Percentiles rank a stretch among this genome's conserved stretches.
Evolutionary conservation across 1,140 invertebrate species (phyloP).

Genomic region (Drosophila aff.): DNA sequence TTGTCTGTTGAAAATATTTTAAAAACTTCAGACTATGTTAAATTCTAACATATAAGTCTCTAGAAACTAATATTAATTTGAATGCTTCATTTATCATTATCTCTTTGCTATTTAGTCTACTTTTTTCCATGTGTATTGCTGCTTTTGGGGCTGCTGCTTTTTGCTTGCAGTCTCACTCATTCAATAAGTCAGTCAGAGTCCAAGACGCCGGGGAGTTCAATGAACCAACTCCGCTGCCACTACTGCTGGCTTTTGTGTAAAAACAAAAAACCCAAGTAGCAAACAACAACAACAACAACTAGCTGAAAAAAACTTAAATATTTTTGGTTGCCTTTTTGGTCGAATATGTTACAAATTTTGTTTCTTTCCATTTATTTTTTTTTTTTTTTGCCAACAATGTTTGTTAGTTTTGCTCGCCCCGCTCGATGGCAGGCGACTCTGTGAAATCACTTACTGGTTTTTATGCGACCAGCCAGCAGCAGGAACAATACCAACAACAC

Average conservation of each 20-base stretch:
- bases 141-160: constrained; percentile 41
- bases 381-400: constrained; percentile 28
- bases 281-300: constrained; percentile 18
- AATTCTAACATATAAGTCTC: not conserved
- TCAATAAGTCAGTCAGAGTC: constrained; percentile 80
- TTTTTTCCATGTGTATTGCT: not conserved
- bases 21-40: not conserved
- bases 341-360: constrained; percentile 81
- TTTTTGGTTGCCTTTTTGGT: constrained; percentile 67
- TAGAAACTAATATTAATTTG: not conserved
- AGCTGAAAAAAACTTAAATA: constrained; percentile 67
- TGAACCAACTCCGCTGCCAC: constrained; percentile 38
- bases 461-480: constrained; percentile 59
- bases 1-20: not conserved
- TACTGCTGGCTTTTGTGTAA: constrained; percentile 54
- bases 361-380: constrained; percentile 35
- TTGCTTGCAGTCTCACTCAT: constrained; percentile 70
- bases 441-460: constrained; percentile 82
- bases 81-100: not conserved
- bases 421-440: constrained; percentile 51
- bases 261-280: constrained; percentile 22
- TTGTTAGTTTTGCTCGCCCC: constrained; percentile 69
- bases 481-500: constrained; percentile 3
- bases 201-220: constrained; percentile 55
- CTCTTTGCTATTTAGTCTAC: not conserved